Evolutionary conservation across 2,888 invertebrate species (phyloP).

Genomic region (Dryobota labecula): DNA sequence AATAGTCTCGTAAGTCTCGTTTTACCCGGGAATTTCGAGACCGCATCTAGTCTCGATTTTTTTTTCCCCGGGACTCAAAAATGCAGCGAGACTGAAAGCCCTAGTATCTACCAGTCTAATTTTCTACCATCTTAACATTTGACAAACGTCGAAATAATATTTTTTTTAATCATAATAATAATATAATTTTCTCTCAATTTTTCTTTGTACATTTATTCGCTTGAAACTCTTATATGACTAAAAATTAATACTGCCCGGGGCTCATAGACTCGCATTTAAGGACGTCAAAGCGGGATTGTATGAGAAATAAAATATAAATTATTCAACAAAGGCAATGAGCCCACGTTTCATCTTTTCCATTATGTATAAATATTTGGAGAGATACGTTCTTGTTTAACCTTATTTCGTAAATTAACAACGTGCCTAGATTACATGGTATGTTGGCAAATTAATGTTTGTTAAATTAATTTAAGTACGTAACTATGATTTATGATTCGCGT

Average conservation of each 20-base stretch:
- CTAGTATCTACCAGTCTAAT: no score
- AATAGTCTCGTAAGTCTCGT: no score
- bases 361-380: constrained; percentile 80
- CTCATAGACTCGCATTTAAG: constrained; percentile 74
- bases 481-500: constrained; percentile 46
- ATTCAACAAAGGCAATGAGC: constrained; percentile 84
- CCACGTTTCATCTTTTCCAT: constrained; percentile 84
- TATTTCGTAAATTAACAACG: constrained; percentile 79
- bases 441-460: constrained; percentile 62
- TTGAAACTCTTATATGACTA: constrained; percentile 65
- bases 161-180: constrained; percentile 54
- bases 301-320: constrained; percentile 85
- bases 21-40: no score
- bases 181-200: constrained; percentile 56
- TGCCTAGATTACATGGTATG: constrained; percentile 68
- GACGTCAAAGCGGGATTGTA: constrained; percentile 72
- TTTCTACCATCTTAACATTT: constrained; percentile 29
- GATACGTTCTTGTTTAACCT: constrained; percentile 77
- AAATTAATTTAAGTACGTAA: constrained; percentile 58
- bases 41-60: no score
- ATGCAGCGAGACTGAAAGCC: no score
- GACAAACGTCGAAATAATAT: constrained; percentile 40
- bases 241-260: constrained; percentile 76
- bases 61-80: no score
- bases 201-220: constrained; percentile 65